These are phyloP conservation scores for Sinella curviseta DNA, from an alignment of 1,140 invertebrate genomes.

Conservation along the genomic window DNA sequence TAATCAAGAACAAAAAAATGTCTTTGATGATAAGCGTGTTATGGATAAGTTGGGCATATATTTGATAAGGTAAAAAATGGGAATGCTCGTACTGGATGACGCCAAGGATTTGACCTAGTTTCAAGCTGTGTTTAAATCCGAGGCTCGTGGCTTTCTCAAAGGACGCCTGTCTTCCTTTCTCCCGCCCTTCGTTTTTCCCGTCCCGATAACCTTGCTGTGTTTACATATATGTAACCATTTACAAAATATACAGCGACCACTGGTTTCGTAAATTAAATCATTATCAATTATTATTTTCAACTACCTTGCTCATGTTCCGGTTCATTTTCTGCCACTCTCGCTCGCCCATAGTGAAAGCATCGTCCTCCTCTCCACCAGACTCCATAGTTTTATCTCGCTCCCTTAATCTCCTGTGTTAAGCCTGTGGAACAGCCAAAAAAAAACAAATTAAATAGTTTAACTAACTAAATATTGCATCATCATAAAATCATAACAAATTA, in stretches of 20 bases:
- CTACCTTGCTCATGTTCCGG: constrained; percentile 15
- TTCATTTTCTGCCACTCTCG: constrained; percentile 33
- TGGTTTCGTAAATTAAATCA: too few species aligned
- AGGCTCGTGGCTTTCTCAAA: constrained; percentile 23
- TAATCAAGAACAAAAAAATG: too few species aligned
- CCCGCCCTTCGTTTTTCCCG: constrained; percentile 22
- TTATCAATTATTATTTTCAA: too few species aligned
- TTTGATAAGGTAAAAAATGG: too few species aligned
- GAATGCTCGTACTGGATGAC: constrained; percentile 30
- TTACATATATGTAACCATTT: neutral
- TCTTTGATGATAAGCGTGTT: too few species aligned
- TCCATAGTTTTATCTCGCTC: constrained; percentile 15
- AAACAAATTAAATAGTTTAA: neutral
- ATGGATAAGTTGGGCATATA: too few species aligned
- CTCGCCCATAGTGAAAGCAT: neutral
- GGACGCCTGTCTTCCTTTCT: neutral
- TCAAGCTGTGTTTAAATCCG: constrained; percentile 15
- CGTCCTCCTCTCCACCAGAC: constrained; percentile 13
- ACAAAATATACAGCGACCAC: neutral
- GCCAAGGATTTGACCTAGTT: constrained; percentile 30
- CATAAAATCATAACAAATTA: too few species aligned
- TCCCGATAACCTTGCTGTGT: constrained; percentile 29
- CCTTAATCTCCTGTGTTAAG: neutral
- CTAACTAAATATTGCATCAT: too few species aligned
- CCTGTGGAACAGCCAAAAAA: neutral